Percentiles rank a stretch among this genome's conserved stretches.
Conservation (phyloP, 2,113 vertebrate genomes). For the Ptilorrhoa leucosticta region DNA sequence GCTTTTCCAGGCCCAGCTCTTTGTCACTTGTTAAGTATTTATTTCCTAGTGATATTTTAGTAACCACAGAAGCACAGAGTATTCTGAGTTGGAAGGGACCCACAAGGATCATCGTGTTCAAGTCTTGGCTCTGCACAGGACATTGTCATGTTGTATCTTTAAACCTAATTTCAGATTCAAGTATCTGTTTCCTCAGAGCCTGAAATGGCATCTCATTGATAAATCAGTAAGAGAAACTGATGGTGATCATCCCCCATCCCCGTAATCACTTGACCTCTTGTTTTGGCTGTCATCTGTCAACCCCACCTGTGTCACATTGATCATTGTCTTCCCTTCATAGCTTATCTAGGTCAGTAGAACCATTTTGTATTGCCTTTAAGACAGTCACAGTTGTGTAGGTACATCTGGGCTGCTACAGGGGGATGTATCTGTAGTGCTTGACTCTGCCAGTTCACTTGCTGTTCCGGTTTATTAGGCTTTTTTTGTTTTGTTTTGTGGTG, state of each 20-base stretch:
- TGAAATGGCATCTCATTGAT: background rate
- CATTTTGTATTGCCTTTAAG: background rate
- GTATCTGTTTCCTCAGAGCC: background rate
- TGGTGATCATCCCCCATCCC: background rate
- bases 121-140: background rate
- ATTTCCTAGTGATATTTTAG: background rate
- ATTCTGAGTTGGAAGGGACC: background rate
- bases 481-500: background rate
- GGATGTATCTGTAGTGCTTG: background rate
- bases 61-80: background rate
- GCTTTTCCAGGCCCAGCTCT: background rate
- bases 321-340: background rate
- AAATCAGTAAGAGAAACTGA: background rate
- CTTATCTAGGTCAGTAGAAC: background rate
- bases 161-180: background rate
- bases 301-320: rapidly evolving
- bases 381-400: background rate
- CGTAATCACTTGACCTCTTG: background rate
- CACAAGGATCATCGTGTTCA: background rate
- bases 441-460: background rate
- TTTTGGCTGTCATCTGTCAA: background rate
- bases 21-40: background rate
- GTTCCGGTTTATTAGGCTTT: background rate
- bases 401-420: background rate
- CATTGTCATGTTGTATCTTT: background rate